Evolutionary conservation across 2,113 vertebrate species (phyloP).

Genomic region (Osmerus eperlanus): DNA sequence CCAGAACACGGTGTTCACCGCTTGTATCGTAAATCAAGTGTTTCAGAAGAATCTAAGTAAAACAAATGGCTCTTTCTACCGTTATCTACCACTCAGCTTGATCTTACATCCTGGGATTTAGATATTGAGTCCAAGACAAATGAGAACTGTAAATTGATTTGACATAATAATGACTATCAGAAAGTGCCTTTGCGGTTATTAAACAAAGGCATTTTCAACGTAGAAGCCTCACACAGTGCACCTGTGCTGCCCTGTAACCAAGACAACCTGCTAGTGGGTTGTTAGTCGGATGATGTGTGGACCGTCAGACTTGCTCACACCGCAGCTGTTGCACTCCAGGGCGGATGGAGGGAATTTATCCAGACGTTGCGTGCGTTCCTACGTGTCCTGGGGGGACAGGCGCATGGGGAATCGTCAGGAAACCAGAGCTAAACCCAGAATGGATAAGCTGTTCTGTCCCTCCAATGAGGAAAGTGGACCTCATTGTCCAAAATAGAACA

Average conservation of each 20-base stretch:
- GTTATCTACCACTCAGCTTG: slow-evolving; percentile 9
- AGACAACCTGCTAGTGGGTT: too few species aligned
- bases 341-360: slow-evolving; percentile 4
- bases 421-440: slow-evolving; percentile 42
- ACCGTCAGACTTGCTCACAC: too few species aligned
- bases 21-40: neutral
- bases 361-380: too few species aligned
- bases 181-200: too few species aligned
- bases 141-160: too few species aligned
- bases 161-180: too few species aligned
- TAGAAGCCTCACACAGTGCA: too few species aligned
- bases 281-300: too few species aligned
- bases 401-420: slow-evolving; percentile 43
- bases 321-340: neutral
- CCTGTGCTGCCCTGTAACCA: too few species aligned
- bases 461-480: slow-evolving; percentile 53
- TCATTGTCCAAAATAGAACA: slow-evolving; percentile 59
- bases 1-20: neutral
- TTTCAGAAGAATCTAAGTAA: neutral
- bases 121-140: too few species aligned
- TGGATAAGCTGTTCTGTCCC: slow-evolving; percentile 43
- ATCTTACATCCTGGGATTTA: neutral
- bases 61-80: neutral
- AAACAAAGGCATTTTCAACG: too few species aligned
- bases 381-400: slow-evolving; percentile 26